Evolutionary conservation across 1,140 invertebrate species (phyloP), one percentile per base, ranked within the genome.

Genomic region (Drosophila serrata): DNA sequence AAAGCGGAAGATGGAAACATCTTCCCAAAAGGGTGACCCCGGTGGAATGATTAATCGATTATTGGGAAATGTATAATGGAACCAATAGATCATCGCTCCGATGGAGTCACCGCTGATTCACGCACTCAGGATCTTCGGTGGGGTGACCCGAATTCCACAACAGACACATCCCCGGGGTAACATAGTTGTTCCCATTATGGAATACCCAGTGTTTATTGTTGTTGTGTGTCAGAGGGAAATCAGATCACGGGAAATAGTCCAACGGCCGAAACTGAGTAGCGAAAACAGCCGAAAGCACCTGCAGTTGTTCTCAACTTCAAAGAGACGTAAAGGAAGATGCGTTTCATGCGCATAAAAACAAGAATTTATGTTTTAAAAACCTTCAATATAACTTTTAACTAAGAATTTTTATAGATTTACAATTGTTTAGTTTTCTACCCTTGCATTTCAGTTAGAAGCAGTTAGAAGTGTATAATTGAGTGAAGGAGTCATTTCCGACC

Each of bases 21-120:
- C 45, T 39, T 17, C 8, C 7, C 11, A 27, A 22, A 39, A 29
- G 58, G 42, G 12, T 56, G 65, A 68, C 68, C 68, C 49, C 65
- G 33, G 49, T 4, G 37, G 17, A 37, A 49, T 75, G 70, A 75
- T 64, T 64, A 56, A 75, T 75, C 6, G 70, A 46, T 63, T 62
- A 46, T 75, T 75, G 58, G 49, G 43, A 62, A 63, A 75, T 40
- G 12, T 22, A 19, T 75, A 63, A 75, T 75, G 72, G 59, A 53
- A 15, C 24, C 9, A 6, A 31, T 37, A n/a, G 63, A 64, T 64
- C 43, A 40, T 68, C 27, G 11, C 11, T 45, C 33, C 22, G 29
- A 37, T 46, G 63, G 24, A 49, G 65, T 43, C 42, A 67, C 59
- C 27, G 19, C 27, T 68, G 61, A 68, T 35, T 68, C 61, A 65